These are phyloP conservation scores for Hirtodrosophila duncani DNA, from an alignment of 2,888 invertebrate species.

Conservation along the genomic window DNA sequence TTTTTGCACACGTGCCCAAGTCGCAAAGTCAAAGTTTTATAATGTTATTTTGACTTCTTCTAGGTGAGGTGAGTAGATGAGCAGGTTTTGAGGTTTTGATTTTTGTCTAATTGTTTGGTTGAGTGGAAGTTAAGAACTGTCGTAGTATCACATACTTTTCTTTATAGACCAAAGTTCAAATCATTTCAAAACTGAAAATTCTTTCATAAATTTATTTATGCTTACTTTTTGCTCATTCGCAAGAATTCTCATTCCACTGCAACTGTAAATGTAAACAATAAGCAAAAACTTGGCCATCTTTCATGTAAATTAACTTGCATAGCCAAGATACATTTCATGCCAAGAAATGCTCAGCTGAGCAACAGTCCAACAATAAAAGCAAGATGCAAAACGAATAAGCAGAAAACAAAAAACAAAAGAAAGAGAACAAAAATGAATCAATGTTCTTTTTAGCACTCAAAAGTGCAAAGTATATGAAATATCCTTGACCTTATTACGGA, in stretches of 20 bases:
- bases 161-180: not conserved
- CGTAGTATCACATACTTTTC: too few relatives aligned
- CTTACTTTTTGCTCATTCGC: not conserved
- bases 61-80: too few relatives aligned
- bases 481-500: constrained; percentile 55
- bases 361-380: not conserved
- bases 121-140: not conserved
- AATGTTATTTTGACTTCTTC: too few relatives aligned
- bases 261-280: not conserved
- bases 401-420: not conserved
- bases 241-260: too few relatives aligned
- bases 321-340: too few relatives aligned
- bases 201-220: not conserved
- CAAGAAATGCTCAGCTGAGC: too few relatives aligned
- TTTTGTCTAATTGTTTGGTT: too few relatives aligned
- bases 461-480: constrained; percentile 41
- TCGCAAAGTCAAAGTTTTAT: too few relatives aligned
- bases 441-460: constrained; percentile 24
- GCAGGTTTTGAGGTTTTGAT: too few relatives aligned
- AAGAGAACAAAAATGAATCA: constrained; percentile 7
- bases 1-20: constrained; percentile 4
- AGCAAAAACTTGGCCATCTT: not conserved
- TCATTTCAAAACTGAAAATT: not conserved
- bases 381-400: not conserved
- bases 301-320: constrained; percentile 1